Evolutionary conservation across 2,797 vertebrate species (phyloP), one percentile per base, ranked within the genome.

Genomic region (Scomberomorus guttatus): DNA sequence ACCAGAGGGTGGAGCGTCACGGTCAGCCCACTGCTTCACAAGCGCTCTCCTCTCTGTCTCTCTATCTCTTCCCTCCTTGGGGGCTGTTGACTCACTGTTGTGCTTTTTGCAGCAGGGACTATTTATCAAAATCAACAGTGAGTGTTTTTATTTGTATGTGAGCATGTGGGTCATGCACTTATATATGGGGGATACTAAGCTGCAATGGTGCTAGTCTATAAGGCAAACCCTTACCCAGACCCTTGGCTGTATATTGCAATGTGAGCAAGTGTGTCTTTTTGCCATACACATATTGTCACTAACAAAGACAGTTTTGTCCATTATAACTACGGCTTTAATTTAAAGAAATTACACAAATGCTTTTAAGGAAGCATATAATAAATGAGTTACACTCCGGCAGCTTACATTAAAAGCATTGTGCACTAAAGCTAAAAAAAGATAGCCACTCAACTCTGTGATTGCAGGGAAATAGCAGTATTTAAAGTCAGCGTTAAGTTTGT

Each of bases 1-100:
- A 84, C 90, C 89, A 82, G 86, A 87, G 87, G 86, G 82, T 85
- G 81, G 86, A 78, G 87, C 42, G 67, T 87, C 86, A 90, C 57
- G 77, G 73, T 90, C 70, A 70, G 46, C 6, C 69, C 63, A 17
- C 39, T 55, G 60, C 62, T 77, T 71, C 59, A 75, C 74, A 81
- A 46, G 63, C 62, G 64, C 46, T 75, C 64, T 73, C 37, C 74
- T 54, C 52, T 79, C 54, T 74, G 25, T 50, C 61, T 72, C 71
- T 57, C 54, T 66, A 74, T 61, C 79, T 69, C 6, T 77, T 63
- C 68, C 32, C 60, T 46, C 65, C 85, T 82, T 1, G 52, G 72
- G 72, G 87, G 82, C 63, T 82, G 66, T 86, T 80, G 77, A 86
- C 72, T 82, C 75, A 55, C 67, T 85, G 68, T 79, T 76, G 54